phyloP scores from a whole-genome alignment of 2,888 invertebrate species.

The Serripes groenlandicus region DNA sequence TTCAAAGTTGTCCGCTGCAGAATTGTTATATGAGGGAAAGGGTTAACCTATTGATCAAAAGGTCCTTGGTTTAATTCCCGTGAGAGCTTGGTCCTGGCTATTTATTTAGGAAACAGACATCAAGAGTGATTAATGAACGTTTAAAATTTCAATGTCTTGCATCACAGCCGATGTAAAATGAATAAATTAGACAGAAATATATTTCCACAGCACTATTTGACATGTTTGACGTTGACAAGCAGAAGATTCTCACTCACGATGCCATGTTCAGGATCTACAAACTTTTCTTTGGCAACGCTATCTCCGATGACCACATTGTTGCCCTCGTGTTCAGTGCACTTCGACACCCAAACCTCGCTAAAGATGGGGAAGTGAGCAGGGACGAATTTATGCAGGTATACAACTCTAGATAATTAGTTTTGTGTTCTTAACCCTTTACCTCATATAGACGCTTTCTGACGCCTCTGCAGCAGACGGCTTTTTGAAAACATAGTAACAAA shows the following conservation, averaged over 20 bases:
- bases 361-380: constrained; percentile 72
- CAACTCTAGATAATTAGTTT: background rate
- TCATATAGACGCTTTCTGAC: background rate
- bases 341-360: constrained; percentile 69
- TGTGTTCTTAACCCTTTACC: background rate
- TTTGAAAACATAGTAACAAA: background rate
- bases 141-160: too few relatives aligned
- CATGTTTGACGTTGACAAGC: constrained; percentile 74
- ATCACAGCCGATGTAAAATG: too few relatives aligned
- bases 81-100: too few relatives aligned
- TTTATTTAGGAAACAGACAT: too few relatives aligned
- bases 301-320: constrained; percentile 79
- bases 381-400: constrained; percentile 74
- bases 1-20: too few relatives aligned
- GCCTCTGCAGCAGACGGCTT: background rate
- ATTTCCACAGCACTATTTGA: constrained; percentile 74
- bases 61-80: too few relatives aligned
- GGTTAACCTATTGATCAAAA: too few relatives aligned
- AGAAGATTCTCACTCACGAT: constrained; percentile 74
- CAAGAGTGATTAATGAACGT: too few relatives aligned
- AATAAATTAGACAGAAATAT: too few relatives aligned
- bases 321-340: constrained; percentile 75
- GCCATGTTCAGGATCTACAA: constrained; percentile 78
- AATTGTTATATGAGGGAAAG: too few relatives aligned
- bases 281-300: constrained; percentile 68